Percentiles rank a stretch among this genome's conserved stretches.
Conservation (phyloP, 2,113 vertebrate genomes). For the Hiodon alosoides region DNA sequence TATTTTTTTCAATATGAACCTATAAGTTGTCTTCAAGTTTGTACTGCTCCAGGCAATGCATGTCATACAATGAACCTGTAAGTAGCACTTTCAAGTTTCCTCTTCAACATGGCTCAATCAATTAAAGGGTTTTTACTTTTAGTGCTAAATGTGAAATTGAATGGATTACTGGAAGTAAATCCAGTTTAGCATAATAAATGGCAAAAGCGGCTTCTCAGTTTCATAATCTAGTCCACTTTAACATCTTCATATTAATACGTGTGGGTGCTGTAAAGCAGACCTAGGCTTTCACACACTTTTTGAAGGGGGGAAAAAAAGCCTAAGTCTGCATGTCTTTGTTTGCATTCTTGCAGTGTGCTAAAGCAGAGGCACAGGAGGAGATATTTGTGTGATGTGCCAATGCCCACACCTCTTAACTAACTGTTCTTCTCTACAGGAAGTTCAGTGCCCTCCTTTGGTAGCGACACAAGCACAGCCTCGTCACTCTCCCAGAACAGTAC, state of each 20-base stretch:
- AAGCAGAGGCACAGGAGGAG: background rate
- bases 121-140: too few relatives aligned
- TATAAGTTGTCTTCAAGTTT: too few relatives aligned
- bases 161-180: background rate
- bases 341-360: background rate
- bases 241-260: too few relatives aligned
- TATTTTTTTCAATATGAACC: background rate
- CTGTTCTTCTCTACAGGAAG: constrained; percentile 54
- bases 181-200: background rate
- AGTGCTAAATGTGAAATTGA: background rate
- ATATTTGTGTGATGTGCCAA: background rate
- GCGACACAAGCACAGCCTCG: constrained; percentile 57
- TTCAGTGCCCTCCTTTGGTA: constrained; percentile 69
- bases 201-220: background rate
- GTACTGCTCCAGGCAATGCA: background rate
- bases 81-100: too few relatives aligned
- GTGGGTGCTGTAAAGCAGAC: too few relatives aligned
- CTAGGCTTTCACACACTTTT: too few relatives aligned
- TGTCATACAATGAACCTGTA: too few relatives aligned
- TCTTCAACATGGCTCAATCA: too few relatives aligned
- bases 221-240: background rate
- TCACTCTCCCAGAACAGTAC: constrained; percentile 60
- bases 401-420: background rate
- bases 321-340: too few relatives aligned
- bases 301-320: too few relatives aligned